Percentiles rank a stretch among this genome's conserved stretches.
Evolutionary conservation across 1,140 invertebrate genomes (phyloP).

Genomic region (Pogonognathellus flavescens): DNA sequence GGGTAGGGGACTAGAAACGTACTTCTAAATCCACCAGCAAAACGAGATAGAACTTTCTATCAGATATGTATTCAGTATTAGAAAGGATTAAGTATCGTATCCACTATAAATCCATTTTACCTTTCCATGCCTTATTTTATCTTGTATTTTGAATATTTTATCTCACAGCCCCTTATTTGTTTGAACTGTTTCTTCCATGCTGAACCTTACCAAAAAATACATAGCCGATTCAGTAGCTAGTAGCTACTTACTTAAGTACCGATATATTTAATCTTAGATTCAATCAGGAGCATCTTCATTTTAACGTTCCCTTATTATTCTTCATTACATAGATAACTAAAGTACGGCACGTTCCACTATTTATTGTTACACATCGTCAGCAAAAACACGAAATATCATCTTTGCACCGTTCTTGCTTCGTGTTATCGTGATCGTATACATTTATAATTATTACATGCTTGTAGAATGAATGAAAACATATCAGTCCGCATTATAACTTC

Average conservation of each 20-base stretch:
- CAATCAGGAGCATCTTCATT: slow-evolving; percentile 15
- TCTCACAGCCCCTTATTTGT: neutral
- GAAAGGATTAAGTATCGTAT: slow-evolving; percentile 12
- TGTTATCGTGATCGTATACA: too few relatives aligned
- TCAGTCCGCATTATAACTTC: slow-evolving; percentile 3
- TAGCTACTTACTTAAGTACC: slow-evolving; percentile 5
- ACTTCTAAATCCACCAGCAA: slow-evolving; percentile 27
- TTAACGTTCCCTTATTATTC: neutral
- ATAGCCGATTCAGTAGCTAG: neutral
- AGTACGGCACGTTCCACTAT: neutral
- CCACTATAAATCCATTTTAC: neutral
- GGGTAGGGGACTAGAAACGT: neutral
- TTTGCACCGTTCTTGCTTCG: neutral
- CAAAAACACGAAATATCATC: neutral
- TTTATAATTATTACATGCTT: slow-evolving; percentile 13
- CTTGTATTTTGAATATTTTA: slow-evolving; percentile 10
- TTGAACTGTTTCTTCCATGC: neutral
- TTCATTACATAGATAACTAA: slow-evolving; percentile 1
- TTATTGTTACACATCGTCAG: neutral
- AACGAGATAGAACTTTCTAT: slow-evolving; percentile 23
- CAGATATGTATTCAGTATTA: slow-evolving; percentile 34
- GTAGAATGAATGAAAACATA: neutral
- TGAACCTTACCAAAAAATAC: neutral
- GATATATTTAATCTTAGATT: slow-evolving; percentile 7
- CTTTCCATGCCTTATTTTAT: slow-evolving; percentile 2